Conservation (phyloP, 2,797 vertebrate genomes). For the Chelmon rostratus region DNA sequence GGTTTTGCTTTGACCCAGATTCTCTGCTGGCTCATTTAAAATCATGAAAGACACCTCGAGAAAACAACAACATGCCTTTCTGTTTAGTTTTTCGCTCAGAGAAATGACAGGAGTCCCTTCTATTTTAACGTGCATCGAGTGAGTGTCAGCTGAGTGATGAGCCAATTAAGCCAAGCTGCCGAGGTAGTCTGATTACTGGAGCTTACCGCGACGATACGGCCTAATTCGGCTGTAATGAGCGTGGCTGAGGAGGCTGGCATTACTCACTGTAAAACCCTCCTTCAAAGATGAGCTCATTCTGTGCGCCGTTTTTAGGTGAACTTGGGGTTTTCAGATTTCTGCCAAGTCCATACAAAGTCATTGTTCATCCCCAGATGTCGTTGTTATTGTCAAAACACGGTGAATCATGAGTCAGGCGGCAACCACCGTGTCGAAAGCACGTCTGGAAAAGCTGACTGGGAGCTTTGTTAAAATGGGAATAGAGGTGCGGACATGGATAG, state of each 20-base stretch:
- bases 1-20: slow-evolving; percentile 63
- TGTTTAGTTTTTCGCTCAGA: background rate
- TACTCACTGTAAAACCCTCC: slow-evolving; percentile 69
- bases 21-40: slow-evolving; percentile 41
- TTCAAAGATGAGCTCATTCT: slow-evolving; percentile 69
- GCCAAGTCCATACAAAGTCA: slow-evolving; percentile 72
- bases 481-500: background rate
- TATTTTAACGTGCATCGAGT: slow-evolving; percentile 57
- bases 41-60: slow-evolving; percentile 22
- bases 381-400: slow-evolving; percentile 76
- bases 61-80: slow-evolving; percentile 35
- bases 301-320: slow-evolving; percentile 43
- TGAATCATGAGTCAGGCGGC: slow-evolving; percentile 65
- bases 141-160: slow-evolving; percentile 74
- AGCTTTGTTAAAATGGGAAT: slow-evolving; percentile 60
- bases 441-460: slow-evolving; percentile 79
- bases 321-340: slow-evolving; percentile 53
- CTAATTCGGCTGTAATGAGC: slow-evolving; percentile 79
- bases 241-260: slow-evolving; percentile 71
- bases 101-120: slow-evolving; percentile 54
- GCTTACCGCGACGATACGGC: slow-evolving; percentile 70
- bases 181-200: slow-evolving; percentile 79
- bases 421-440: slow-evolving; percentile 58
- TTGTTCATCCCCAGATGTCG: slow-evolving; percentile 70
- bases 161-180: slow-evolving; percentile 77